Evolutionary conservation across 2,888 invertebrate species (phyloP).

Genomic region (Stomorhina lunata): DNA sequence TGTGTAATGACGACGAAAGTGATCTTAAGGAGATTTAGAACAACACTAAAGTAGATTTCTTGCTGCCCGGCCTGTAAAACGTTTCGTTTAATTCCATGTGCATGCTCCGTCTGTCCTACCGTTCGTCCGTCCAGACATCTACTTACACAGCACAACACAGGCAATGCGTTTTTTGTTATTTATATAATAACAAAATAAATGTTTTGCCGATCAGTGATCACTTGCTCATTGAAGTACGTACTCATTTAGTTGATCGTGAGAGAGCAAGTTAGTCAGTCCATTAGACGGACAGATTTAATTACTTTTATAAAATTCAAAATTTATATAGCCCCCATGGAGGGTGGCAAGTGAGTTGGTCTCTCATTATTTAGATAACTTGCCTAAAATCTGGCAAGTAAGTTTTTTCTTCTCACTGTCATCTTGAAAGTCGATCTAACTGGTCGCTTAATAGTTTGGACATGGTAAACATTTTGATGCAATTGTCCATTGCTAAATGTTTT

Average conservation of each 20-base stretch:
- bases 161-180: conserved; percentile 37
- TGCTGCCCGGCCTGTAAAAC: conserved; percentile 17
- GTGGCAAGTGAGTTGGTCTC: too few relatives aligned
- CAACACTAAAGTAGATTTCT: conserved; percentile 63
- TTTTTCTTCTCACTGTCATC: too few relatives aligned
- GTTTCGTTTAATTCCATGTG: conserved; percentile 20
- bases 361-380: too few relatives aligned
- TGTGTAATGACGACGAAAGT: conserved; percentile 58
- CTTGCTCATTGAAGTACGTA: too few relatives aligned
- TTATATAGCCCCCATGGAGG: too few relatives aligned
- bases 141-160: not conserved
- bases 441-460: too few relatives aligned
- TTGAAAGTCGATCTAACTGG: too few relatives aligned
- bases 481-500: too few relatives aligned
- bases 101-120: not conserved
- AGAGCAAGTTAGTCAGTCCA: not conserved
- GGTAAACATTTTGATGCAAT: too few relatives aligned
- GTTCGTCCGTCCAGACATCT: not conserved
- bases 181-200: conserved; percentile 54
- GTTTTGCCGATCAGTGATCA: not conserved
- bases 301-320: too few relatives aligned
- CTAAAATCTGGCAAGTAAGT: too few relatives aligned
- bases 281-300: too few relatives aligned
- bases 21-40: conserved; percentile 69
- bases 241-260: not conserved